phyloP scores from a whole-genome alignment of 2,113 vertebrate genomes.

The Neolamprologus ventralis region DNA sequence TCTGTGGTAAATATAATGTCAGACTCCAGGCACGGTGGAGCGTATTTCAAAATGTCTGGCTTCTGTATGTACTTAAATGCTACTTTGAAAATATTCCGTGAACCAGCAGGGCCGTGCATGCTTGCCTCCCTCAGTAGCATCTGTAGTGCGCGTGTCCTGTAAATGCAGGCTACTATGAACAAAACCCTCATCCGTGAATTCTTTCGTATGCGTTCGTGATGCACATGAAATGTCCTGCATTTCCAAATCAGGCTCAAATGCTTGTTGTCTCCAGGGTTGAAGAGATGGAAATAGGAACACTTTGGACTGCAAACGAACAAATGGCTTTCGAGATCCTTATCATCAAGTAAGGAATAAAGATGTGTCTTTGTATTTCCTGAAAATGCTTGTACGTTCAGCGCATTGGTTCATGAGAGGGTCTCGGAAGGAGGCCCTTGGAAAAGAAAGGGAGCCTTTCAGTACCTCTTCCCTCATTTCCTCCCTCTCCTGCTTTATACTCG shows the following conservation, averaged over 20 bases:
- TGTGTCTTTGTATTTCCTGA: constrained; percentile 42
- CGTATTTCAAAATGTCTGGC: constrained; percentile 54
- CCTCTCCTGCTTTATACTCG: constrained; percentile 31
- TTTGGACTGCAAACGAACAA: neutral
- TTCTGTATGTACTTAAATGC: constrained; percentile 42
- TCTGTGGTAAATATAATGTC: constrained; percentile 53
- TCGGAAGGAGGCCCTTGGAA: constrained; percentile 14
- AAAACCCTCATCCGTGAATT: neutral
- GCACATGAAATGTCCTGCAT: neutral
- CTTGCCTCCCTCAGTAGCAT: neutral
- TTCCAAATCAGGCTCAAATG: neutral
- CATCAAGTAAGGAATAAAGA: constrained; percentile 17
- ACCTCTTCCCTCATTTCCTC: constrained; percentile 26
- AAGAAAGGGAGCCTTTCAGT: constrained; percentile 59
- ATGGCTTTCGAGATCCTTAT: constrained; percentile 16
- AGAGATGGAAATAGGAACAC: neutral
- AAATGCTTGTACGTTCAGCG: neutral
- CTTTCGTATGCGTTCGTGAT: neutral
- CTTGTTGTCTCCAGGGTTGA: neutral
- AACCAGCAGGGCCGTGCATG: neutral
- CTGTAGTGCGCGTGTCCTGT: neutral
- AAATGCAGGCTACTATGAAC: neutral
- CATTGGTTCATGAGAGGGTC: constrained; percentile 14
- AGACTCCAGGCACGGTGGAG: constrained; percentile 34
- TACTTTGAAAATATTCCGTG: constrained; percentile 36